Base-by-base conservation (phyloP, 2,797 vertebrate species). In the Hydrolagus colliei region DNA sequence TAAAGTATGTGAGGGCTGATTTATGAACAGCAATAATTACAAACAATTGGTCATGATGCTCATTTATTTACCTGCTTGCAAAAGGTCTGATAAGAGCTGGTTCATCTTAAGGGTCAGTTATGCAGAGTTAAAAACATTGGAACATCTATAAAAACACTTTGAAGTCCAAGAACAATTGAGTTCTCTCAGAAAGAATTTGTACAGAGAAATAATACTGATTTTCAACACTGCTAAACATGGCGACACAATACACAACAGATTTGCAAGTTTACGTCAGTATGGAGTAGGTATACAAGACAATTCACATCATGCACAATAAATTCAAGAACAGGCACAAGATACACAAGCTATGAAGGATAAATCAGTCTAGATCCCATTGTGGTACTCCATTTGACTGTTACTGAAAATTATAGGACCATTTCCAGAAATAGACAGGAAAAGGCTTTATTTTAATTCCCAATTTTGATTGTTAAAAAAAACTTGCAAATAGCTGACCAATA, bases 61-160 rank as follows among this genome's bases (percentile, higher is more conserved):
- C 62, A 22, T 80, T 80, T 80, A 80, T 80, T 80, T 80, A 18
- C 22, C 22, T 79, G 52, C 63, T 78, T 79, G 20, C n/a, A 63
- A 63, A 79, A 63, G 7, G 22, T 20, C 78, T 32, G 78, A 16
- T 32, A 67, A 80, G 62, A 63, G 13, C n/a, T 63, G 27, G 7
- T 65, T 14, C 22, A 80, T 35, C 12, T 80, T 7, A 4, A 7
- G 32, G 61, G 61, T 22, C 67, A 32, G 14, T 80, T 35, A 16
- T 80, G 27, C 77, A 65, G n/a, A 67, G 27, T 80, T 67, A 35
- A 80, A 52, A 35, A n/a, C 63, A 9, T 27, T 79, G 77, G n/a
- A 22, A 22, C 10, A 27, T 73, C 72, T 73, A 73, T 12, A 73
- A 22, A 79, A 79, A 14, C 61, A 65, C 2, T 52, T 79, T 77